Base-by-base conservation (phyloP, 2,797 vertebrate genomes). In the Sciaenops ocellatus region DNA sequence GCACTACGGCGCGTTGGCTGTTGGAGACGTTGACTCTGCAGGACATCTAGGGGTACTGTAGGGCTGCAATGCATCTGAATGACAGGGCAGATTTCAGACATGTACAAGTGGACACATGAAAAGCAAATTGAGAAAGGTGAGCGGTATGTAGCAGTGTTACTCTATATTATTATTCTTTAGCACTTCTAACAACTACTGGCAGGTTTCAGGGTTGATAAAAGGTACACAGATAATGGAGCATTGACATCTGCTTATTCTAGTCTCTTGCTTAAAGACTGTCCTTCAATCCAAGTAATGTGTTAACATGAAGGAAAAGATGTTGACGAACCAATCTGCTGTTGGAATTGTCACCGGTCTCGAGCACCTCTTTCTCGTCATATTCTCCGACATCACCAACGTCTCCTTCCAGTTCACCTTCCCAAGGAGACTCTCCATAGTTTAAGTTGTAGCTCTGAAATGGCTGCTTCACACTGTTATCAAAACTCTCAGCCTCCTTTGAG, bases 41-140 rank as follows among this genome's bases (percentile, higher is more conserved):
- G 76, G 30, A 96, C 97, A 28, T 99, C 98, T 3, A 93, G 95
- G 4, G 97, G 98, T 44, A 97, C 92, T 8, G 79, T 80, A 1
- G 91, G 20, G 17, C 44, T 77, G 55, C 7, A 5, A 1, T 76
- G 80, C 50, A 90, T 67, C 65, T 77, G 61, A n/a, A 88, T 57
- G 8, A 56, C 18, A 9, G 90, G 81, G 52, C 89, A 95, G 48
- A 79, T 22, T 57, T 85, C 78, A 22, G 80, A 61, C n/a, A 63
- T 22, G 94, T 95, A 65, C 13, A 68, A 4, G 48, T 1, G n/a
- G 17, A 76, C 9, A 68, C 5, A 76, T 5, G 5, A 26, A n/a
- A 64, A 34, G 0, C 10, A 15, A 11, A 73, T 18, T 8, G 18
- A 56, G 7, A 51, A 17, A 4, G 5, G 7, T 13, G 13, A 47